These are phyloP conservation scores for Pteropus alecto DNA, from an alignment of 2,113 vertebrate species.

Conservation along the genomic window DNA sequence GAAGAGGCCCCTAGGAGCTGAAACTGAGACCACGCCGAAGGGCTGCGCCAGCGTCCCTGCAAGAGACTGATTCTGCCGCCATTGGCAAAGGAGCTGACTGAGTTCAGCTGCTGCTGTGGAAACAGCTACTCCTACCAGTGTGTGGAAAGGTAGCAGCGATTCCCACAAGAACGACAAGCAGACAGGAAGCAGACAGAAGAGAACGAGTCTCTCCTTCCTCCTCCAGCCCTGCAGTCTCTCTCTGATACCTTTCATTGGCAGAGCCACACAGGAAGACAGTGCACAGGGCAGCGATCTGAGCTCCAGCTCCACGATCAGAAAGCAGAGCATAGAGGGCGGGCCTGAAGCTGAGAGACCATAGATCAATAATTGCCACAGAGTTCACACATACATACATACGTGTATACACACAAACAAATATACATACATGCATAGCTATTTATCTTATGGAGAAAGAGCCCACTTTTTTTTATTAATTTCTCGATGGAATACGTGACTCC, in stretches of 20 bases:
- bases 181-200: not conserved
- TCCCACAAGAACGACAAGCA: not conserved
- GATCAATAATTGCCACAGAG: not conserved
- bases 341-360: not conserved
- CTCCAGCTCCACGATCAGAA: not conserved
- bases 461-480: not conserved
- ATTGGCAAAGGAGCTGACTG: not conserved
- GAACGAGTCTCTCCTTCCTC: not conserved
- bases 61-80: not conserved
- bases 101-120: not conserved
- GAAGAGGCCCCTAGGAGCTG: accelerated
- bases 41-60: not conserved
- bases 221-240: not conserved
- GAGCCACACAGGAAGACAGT: not conserved
- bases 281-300: not conserved
- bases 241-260: not conserved
- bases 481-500: not conserved
- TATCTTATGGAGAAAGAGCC: not conserved
- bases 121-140: not conserved
- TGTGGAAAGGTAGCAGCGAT: not conserved
- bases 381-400: not conserved
- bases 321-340: not conserved
- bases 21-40: not conserved
- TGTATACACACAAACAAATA: not conserved
- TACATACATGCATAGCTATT: not conserved